Evolutionary conservation across 2,113 vertebrate species (phyloP).

Genomic region (Ammodramus savannarum): DNA sequence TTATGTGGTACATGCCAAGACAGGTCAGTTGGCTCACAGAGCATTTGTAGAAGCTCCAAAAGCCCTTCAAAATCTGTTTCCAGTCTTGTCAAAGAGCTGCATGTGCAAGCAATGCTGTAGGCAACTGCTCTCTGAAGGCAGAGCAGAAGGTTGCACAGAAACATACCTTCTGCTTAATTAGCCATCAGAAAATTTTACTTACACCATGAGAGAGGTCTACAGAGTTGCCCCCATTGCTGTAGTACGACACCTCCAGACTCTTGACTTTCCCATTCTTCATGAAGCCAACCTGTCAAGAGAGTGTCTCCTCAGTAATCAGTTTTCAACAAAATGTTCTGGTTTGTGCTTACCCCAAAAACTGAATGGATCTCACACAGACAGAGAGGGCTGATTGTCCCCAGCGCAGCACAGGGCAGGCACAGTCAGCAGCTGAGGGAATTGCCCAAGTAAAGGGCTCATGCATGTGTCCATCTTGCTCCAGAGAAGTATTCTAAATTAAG

Average conservation of each 20-base stretch:
- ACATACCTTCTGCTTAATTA: neutral
- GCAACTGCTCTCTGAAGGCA: neutral
- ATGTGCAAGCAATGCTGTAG: neutral
- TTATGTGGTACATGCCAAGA: neutral
- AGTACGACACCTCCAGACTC: slow-evolving; percentile 85
- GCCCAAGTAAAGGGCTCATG: neutral
- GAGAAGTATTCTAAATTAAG: neutral
- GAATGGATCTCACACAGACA: neutral
- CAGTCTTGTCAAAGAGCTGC: neutral
- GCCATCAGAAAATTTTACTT: slow-evolving; percentile 51
- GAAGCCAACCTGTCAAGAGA: slow-evolving; percentile 84
- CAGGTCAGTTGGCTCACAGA: neutral
- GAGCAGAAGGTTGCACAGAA: neutral
- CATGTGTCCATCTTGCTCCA: neutral
- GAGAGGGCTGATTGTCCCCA: neutral
- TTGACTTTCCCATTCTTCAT: slow-evolving; percentile 84
- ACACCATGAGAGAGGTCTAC: slow-evolving; percentile 86
- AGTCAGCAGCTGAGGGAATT: neutral
- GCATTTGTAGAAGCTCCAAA: neutral
- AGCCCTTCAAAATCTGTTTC: neutral
- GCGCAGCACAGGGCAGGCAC: neutral
- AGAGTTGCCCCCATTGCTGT: slow-evolving; percentile 87
- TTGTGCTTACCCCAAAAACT: neutral
- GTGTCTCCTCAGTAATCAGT: neutral
- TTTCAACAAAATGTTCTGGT: neutral